Evolutionary conservation across 2,888 invertebrate genomes (phyloP).

Genomic region (Halictus quadricinctus): DNA sequence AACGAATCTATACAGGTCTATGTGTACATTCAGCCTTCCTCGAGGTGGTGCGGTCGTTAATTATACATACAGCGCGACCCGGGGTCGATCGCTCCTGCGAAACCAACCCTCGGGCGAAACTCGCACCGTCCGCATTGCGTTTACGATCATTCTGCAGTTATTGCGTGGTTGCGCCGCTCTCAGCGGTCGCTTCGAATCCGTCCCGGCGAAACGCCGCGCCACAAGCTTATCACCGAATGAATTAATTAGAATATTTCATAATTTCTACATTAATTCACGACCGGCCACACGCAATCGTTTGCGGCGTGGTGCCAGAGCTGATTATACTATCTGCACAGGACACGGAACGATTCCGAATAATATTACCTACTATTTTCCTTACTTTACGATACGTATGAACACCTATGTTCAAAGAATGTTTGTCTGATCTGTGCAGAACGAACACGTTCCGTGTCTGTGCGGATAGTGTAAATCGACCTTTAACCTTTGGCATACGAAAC

Average conservation of each 20-base stretch:
- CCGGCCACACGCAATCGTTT: background rate
- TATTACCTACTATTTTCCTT: too few relatives aligned
- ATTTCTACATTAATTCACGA: background rate
- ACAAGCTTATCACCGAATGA: background rate
- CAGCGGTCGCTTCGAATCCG: background rate
- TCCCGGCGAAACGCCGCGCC: background rate
- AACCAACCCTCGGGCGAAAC: background rate
- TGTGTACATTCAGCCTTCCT: slow-evolving; percentile 72
- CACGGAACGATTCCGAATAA: too few relatives aligned
- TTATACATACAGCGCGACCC: slow-evolving; percentile 25
- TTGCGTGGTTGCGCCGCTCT: background rate
- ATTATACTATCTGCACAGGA: too few relatives aligned
- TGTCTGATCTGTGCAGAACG: too few relatives aligned
- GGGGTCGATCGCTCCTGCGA: background rate
- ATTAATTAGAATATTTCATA: background rate
- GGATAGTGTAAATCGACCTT: background rate
- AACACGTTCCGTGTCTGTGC: too few relatives aligned
- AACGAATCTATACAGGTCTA: slow-evolving; percentile 50
- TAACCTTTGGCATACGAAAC: background rate
- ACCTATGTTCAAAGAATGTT: too few relatives aligned
- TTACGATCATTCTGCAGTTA: background rate
- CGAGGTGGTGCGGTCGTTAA: slow-evolving; percentile 34
- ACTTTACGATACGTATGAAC: too few relatives aligned
- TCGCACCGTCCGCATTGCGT: background rate
- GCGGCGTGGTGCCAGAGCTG: background rate